phyloP scores from a whole-genome alignment of 2,888 invertebrate species.

The Cheiracanthium punctorium region DNA sequence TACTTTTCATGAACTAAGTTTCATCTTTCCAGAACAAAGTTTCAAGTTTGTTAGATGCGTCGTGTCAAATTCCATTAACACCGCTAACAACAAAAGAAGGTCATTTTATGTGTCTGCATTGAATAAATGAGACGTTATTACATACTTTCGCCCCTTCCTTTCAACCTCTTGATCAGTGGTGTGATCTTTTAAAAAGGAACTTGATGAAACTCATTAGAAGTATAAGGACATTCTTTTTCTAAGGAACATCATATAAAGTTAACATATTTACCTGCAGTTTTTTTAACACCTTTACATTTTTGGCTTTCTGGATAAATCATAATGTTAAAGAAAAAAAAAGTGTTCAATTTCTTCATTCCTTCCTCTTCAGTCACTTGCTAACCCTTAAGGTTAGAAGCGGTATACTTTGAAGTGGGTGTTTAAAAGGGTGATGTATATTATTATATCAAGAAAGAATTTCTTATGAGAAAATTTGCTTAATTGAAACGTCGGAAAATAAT shows the following conservation, averaged over 20 bases:
- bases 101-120: background rate
- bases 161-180: background rate
- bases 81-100: background rate
- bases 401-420: conserved; percentile 33
- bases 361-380: background rate
- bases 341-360: background rate
- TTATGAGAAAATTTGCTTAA: background rate
- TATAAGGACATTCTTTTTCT: too few species aligned
- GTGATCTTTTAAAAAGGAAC: conserved; percentile 11
- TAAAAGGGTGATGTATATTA: background rate
- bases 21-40: too few species aligned
- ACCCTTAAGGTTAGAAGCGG: conserved; percentile 24
- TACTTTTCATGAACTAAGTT: too few species aligned
- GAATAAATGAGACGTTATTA: conserved; percentile 28
- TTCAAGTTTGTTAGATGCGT: too few species aligned
- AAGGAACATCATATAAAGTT: too few species aligned
- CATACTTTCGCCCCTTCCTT: background rate
- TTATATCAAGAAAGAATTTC: conserved; percentile 5
- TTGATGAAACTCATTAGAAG: conserved; percentile 39
- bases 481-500: background rate
- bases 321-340: conserved; percentile 18
- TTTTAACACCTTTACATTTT: too few species aligned
- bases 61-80: too few species aligned
- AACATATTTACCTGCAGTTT: too few species aligned
- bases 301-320: conserved; percentile 23